Evolutionary conservation across 2,113 vertebrate genomes (phyloP), one percentile per base, ranked within the genome.

Genomic region (Antennarius striatus): DNA sequence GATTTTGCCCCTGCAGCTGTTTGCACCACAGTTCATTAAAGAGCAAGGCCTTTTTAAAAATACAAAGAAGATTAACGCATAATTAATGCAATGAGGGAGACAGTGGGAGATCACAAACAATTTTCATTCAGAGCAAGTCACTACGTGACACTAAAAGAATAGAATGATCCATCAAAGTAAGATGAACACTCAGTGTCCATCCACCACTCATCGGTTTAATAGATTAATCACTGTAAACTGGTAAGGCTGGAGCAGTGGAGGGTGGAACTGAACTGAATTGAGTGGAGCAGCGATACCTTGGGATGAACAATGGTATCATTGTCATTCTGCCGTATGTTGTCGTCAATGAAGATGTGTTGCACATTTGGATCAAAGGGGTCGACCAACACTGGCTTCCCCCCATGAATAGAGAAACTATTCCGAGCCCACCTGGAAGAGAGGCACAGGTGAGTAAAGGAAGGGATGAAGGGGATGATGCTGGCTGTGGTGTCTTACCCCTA

Each of bases 301-400:
- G 94, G 92, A 56, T 92, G 86, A 29, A 96, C 90, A 14, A 97
- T 95, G 42, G 93, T 94, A 36, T 96, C 93, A 0, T 89, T 58
- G 11, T 96, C 94, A 0, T 93, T 90, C 74, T 92, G 90, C 0
- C 94, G 91, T 55, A 98, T 96, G 75, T 98, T 97, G 86, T 98
- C 96, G 0, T 98, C 96, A 0, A 97, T 92, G 71, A 95, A 96
- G 81, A 98, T 95, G 88, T 98, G 96, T 43, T 97, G 96, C 54
- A 94, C 68, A 0, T 71, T 6, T 1, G 82, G 70, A 79, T 98
- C 96, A 0, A 93, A 92, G 15, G 95, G 95, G 61, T 97, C 94
- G 0, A 98, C 83, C 96, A 94, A 95, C 32, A 98, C 6, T 0
- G 95, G 96, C 69, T 98, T 98, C 43, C 96, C 96, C 39, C 96